Base-by-base conservation (phyloP, 1,140 invertebrate species). In the Drosophila subpulchrella region DNA sequence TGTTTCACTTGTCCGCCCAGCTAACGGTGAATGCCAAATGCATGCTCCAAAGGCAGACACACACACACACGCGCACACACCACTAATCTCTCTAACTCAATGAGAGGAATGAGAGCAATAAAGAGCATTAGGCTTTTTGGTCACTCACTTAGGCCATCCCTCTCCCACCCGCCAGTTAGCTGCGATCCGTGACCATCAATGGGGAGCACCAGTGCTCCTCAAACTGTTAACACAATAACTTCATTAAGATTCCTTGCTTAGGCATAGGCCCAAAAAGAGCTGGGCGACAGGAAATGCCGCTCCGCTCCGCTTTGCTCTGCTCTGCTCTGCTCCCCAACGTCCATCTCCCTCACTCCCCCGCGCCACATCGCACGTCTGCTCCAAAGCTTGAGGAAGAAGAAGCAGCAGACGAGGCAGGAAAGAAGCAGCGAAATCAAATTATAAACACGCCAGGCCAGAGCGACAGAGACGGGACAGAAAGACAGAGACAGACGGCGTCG, bases 381-480 rank as follows among this genome's bases (percentile, higher is more conserved):
- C 51, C 51, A 41, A 34, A 4, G 15, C 27, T 20, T 38, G 38
- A 54, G 44, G 41, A 78, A 51, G 38, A 59, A 66, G 41, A 75
- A 51, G 38, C 55, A 66, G 61, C 65, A 79, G 78, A 58, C 54
- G 42, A 62, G 60, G 56, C 61, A 79, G 84, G 74, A 80, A 80
- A 79, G 81, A 82, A 86, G 83, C 81, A 88, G 83, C 83, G 74
- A 88, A 88, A 88, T 88, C 83, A 88, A 88, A 88, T 88, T 88
- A 88, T 89, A 88, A 88, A 88, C 83, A 86, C 83, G 83, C 83
- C 83, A 88, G 83, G 66, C 83, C 74, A 10, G 17, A 79, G 61
- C 63, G 81, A 44, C 32, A 34, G 54, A 38, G 54, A 30, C n/a
- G 66, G 36, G 34, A 36, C 41, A 17, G 66, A 47, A 44, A 34